These are phyloP conservation scores for Smithornis capensis DNA, from an alignment of 2,113 vertebrate genomes.

Conservation along the genomic window DNA sequence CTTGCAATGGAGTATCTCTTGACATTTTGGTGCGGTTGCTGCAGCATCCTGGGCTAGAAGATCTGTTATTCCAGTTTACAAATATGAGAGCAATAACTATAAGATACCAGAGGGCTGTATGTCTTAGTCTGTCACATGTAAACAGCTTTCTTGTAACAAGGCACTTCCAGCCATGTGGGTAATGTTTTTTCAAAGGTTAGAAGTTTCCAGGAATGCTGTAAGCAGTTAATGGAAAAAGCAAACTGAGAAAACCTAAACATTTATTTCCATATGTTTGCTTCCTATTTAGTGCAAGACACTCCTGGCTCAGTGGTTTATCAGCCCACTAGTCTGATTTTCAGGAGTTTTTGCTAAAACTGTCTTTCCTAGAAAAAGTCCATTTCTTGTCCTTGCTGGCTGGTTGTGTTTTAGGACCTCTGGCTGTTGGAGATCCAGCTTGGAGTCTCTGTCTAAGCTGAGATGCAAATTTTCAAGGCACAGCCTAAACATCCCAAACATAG, in stretches of 20 bases:
- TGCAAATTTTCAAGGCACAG: not conserved
- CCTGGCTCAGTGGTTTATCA: not conserved
- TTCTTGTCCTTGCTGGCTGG: not conserved
- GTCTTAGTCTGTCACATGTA: not conserved
- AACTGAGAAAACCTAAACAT: conserved; percentile 2
- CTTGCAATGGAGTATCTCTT: not conserved
- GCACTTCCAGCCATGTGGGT: not conserved
- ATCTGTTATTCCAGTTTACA: not conserved
- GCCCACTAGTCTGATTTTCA: not conserved
- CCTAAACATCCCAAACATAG: not conserved
- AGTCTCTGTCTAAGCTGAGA: not conserved
- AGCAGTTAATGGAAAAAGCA: not conserved
- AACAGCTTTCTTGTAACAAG: not conserved
- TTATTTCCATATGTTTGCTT: not conserved
- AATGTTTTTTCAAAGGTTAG: not conserved
- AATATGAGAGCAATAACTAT: not conserved
- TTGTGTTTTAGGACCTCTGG: not conserved
- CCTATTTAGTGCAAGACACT: not conserved
- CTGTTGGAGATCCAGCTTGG: not conserved
- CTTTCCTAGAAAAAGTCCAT: not conserved
- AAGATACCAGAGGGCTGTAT: not conserved
- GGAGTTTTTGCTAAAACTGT: not conserved
- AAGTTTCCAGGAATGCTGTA: not conserved
- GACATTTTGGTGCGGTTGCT: not conserved
- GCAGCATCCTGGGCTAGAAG: not conserved